These are phyloP conservation scores for Paraescarpia echinospica DNA, from an alignment of 1,140 invertebrate species.

Conservation along the genomic window DNA sequence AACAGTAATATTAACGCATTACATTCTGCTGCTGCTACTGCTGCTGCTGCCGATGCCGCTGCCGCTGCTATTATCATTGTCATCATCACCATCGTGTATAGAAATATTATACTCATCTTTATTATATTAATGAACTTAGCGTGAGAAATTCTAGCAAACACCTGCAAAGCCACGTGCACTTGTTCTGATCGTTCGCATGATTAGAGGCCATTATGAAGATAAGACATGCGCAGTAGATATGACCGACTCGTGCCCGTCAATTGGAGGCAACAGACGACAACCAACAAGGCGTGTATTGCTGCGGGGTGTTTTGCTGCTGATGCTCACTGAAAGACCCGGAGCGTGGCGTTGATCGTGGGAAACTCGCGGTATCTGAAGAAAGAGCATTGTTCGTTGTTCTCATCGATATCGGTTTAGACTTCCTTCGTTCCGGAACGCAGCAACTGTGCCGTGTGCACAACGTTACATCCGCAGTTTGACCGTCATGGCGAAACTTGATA, in stretches of 20 bases:
- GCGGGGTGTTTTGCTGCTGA: not conserved
- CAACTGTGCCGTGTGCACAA: not conserved
- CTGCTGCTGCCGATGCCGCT: not conserved
- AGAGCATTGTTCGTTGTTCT: not conserved
- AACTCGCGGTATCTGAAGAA: not conserved
- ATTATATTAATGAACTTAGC: not conserved
- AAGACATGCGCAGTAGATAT: not conserved
- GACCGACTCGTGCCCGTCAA: too few species aligned
- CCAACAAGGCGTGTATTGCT: not conserved
- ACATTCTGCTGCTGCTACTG: not conserved
- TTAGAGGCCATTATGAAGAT: not conserved
- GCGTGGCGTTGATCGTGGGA: not conserved
- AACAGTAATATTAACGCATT: too few species aligned
- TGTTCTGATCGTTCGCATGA: not conserved
- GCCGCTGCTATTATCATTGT: not conserved
- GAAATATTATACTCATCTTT: not conserved
- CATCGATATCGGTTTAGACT: not conserved
- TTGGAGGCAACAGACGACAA: not conserved
- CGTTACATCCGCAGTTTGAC: not conserved
- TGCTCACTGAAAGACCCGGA: not conserved
- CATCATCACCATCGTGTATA: not conserved
- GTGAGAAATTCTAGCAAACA: not conserved
- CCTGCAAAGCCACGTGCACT: not conserved
- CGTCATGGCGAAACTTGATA: not conserved
- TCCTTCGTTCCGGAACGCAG: not conserved